Percentiles rank a stretch among this genome's conserved stretches.
Conservation (phyloP, 2,797 vertebrate species). For the Acomys russatus region DNA sequence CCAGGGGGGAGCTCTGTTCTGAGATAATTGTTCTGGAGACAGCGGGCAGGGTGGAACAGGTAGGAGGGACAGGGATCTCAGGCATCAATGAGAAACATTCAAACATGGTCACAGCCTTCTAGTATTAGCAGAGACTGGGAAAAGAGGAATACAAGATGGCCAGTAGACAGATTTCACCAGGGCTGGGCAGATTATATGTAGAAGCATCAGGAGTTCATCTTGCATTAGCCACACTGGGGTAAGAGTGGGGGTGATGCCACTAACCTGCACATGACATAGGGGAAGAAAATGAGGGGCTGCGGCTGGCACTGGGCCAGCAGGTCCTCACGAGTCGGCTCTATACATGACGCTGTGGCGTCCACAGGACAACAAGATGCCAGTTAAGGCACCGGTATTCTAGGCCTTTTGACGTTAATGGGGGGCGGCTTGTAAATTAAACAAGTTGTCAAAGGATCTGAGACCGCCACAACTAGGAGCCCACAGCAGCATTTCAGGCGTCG, state of each 20-base stretch:
- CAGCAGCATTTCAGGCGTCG: not conserved
- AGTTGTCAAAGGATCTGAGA: not conserved
- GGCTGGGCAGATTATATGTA: not conserved
- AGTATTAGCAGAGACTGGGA: not conserved
- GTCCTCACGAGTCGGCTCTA: not conserved
- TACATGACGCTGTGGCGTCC: too few relatives aligned
- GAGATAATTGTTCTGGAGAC: not conserved
- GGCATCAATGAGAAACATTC: not conserved
- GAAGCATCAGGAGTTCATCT: not conserved
- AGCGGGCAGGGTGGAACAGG: not conserved
- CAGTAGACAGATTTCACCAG: not conserved
- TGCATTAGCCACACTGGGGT: not conserved
- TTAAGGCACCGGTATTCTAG: not conserved
- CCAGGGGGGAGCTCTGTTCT: not conserved
- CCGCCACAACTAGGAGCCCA: not conserved
- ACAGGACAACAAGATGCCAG: not conserved
- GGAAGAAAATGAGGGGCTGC: not conserved
- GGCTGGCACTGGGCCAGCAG: too few relatives aligned
- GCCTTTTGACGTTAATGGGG: not conserved
- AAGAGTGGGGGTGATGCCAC: not conserved
- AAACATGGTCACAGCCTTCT: not conserved
- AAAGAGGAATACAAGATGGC: not conserved
- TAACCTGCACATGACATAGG: not conserved
- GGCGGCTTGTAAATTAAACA: not conserved
- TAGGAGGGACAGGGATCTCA: not conserved